Conservation (phyloP, 92 coral and sea anemone genomes). For the Actinernus sp. region DNA sequence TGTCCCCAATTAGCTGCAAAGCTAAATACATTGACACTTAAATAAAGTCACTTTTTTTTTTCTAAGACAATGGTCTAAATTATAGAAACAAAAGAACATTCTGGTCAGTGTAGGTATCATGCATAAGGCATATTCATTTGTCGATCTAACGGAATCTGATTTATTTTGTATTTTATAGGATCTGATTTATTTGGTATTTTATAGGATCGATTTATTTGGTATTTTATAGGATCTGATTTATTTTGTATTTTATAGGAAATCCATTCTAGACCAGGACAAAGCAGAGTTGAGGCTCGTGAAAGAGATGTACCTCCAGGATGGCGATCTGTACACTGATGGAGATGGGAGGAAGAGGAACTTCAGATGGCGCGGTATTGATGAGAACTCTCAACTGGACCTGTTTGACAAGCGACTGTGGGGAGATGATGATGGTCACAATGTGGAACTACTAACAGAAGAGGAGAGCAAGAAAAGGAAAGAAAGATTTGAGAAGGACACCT, state of each 20-base stretch:
- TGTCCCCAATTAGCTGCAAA: no score
- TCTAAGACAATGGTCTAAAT: no score
- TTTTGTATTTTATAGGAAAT: conserved; percentile 61
- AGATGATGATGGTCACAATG: conserved; percentile 78
- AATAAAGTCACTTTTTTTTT: no score
- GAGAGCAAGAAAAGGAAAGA: conserved; percentile 93
- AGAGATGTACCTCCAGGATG: conserved; percentile 95
- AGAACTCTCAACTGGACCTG: conserved; percentile 82
- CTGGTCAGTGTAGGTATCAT: no score
- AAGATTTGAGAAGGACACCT: conserved; percentile 90
- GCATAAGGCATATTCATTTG: no score
- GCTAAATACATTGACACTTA: no score
- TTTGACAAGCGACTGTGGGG: conserved; percentile 95
- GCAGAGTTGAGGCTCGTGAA: conserved; percentile 87
- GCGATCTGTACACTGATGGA: conserved; percentile 91
- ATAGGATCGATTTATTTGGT: no score
- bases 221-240: no score
- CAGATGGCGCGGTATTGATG: conserved; percentile 94
- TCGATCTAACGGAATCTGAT: no score
- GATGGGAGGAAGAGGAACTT: conserved; percentile 93
- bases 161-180: no score
- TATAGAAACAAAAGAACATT: no score
- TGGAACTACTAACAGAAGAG: conserved; percentile 79
- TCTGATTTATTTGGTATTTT: no score
- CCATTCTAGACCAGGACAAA: conserved; percentile 89